Evolutionary conservation across 2,113 vertebrate species (phyloP).

Genomic region (Rhinichthys klamathensis): DNA sequence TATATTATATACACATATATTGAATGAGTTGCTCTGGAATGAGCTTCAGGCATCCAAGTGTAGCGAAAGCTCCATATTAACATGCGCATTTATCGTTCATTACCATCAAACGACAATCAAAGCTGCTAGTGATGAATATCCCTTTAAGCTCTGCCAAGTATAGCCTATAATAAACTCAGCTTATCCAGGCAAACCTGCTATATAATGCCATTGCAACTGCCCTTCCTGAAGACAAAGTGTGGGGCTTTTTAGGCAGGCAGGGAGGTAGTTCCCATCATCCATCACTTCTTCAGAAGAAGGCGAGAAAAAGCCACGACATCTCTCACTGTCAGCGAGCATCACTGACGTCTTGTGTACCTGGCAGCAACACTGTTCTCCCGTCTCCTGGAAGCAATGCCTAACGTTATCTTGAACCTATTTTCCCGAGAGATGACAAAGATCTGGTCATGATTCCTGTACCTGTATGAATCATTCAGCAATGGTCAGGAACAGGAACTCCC

Average conservation of each 20-base stretch:
- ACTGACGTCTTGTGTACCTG: slow-evolving; percentile 40
- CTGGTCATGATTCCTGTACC: slow-evolving; percentile 24
- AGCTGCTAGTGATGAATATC: neutral
- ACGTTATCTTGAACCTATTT: slow-evolving; percentile 30
- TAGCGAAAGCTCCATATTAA: neutral
- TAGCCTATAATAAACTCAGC: neutral
- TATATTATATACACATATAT: slow-evolving; percentile 2
- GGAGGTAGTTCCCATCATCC: slow-evolving; percentile 44
- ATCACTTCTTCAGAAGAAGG: slow-evolving; percentile 38
- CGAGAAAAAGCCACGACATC: slow-evolving; percentile 37
- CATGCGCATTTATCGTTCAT: neutral
- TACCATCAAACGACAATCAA: neutral
- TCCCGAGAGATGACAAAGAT: slow-evolving; percentile 7
- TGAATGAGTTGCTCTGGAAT: slow-evolving; percentile 17
- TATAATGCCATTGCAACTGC: slow-evolving; percentile 34
- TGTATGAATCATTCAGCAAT: neutral
- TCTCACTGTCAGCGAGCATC: slow-evolving; percentile 18
- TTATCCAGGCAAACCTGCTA: slow-evolving; percentile 19
- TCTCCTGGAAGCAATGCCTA: neutral
- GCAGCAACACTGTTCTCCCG: slow-evolving; percentile 17
- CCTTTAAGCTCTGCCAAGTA: slow-evolving; percentile 4
- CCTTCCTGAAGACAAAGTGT: slow-evolving; percentile 41
- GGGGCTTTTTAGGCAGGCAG: slow-evolving; percentile 3
- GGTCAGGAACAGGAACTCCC: neutral
- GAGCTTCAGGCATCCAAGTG: neutral